phyloP scores from a whole-genome alignment of 2,113 vertebrate genomes.

The Tor tambroides region DNA sequence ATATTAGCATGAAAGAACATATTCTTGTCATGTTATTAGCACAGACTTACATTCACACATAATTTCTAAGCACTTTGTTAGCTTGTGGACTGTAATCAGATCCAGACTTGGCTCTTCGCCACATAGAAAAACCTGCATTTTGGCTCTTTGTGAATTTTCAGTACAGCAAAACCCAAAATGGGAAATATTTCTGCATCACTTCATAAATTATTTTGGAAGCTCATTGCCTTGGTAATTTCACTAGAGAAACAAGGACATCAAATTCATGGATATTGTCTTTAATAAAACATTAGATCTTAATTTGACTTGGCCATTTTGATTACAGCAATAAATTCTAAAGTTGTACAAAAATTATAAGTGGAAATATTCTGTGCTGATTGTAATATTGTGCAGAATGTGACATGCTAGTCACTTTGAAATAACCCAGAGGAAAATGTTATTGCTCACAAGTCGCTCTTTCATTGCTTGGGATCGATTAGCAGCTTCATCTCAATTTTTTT shows the following conservation, averaged over 20 bases:
- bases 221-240: neutral
- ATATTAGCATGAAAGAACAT: slow-evolving; percentile 16
- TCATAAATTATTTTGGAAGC: slow-evolving; percentile 21
- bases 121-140: too few relatives aligned
- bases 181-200: neutral
- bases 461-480: neutral
- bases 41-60: neutral
- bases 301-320: neutral
- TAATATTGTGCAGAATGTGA: neutral
- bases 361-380: neutral
- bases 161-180: neutral
- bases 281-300: slow-evolving; percentile 34
- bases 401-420: neutral
- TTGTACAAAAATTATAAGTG: neutral
- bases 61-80: neutral
- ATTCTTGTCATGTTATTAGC: neutral
- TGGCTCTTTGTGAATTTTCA: neutral
- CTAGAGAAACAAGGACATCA: neutral
- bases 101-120: neutral
- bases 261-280: neutral
- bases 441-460: neutral
- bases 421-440: neutral
- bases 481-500: neutral
- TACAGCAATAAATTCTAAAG: neutral
- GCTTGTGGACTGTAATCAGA: neutral